These are phyloP conservation scores for Chrysocyon brachyurus DNA, from an alignment of 2,797 vertebrate species.

Conservation along the genomic window DNA sequence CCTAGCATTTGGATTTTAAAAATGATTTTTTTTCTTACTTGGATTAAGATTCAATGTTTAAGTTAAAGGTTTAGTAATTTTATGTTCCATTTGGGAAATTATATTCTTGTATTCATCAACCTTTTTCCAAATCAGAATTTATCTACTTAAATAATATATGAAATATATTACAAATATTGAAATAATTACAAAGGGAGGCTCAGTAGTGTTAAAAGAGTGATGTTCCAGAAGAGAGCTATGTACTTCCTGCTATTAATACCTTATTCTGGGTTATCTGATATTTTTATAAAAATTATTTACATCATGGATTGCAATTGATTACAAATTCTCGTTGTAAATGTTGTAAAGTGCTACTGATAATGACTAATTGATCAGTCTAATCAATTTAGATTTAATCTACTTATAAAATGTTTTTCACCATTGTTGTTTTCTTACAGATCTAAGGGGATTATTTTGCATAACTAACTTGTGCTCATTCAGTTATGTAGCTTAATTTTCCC, in stretches of 20 bases:
- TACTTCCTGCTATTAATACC: background rate
- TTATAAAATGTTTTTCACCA: background rate
- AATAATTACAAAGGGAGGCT: background rate
- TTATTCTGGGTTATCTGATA: background rate
- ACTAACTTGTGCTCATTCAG: background rate
- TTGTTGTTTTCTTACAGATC: conserved; percentile 14
- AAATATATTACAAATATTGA: background rate
- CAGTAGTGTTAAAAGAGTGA: background rate
- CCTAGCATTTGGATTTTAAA: background rate
- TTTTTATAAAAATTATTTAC: background rate
- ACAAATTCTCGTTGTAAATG: conserved; percentile 28
- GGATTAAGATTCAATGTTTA: conserved; percentile 38
- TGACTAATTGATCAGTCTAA: background rate
- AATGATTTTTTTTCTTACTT: conserved; percentile 19
- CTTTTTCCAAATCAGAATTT: background rate
- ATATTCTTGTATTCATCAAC: background rate
- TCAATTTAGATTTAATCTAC: conserved; percentile 19
- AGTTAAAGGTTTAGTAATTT: background rate
- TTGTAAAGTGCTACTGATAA: background rate
- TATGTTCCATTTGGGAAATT: background rate
- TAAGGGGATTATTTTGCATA: conserved; percentile 59
- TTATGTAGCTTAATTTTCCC: conserved; percentile 18
- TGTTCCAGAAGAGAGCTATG: background rate
- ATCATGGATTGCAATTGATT: background rate
- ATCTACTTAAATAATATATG: background rate